Evolutionary conservation across 2,797 vertebrate genomes (phyloP), one percentile per base, ranked within the genome.

Genomic region (Thalassophryne amazonica): DNA sequence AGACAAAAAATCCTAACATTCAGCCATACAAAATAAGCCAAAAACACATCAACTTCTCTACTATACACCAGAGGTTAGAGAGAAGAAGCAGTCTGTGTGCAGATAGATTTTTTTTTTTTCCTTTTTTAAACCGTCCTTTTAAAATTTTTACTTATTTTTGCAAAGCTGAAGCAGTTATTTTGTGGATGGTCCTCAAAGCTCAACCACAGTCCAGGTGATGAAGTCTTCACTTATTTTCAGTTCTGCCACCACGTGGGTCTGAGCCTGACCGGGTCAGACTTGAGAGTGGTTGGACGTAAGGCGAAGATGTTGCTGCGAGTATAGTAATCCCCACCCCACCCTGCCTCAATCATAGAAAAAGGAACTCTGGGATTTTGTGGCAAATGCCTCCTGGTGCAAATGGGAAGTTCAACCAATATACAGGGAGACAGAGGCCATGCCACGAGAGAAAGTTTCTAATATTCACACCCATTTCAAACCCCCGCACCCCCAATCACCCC

Each of bases 141-240:
- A 28, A n/a, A n/a, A n/a, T n/a, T 69, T 63, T 64, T 69, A 67
- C 70, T 81, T 16, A 33, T 84, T 86, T 85, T 88, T 88, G 86
- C 86, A 86, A 88, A 89, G 86, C 87, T 86, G 68, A 88, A 91
- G 87, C 83, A 78, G 74, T 69, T 74, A 69, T 83, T 80, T 73
- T 7, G 56, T 64, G 67, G 59, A 86, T 83, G 86, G 75, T 88
- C 87, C 86, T 86, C 64, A 18, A 67, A 78, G 69, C 60, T 69
- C 57, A 54, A 69, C 63, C 60, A 71, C 66, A 41, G 59, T 70
- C 75, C 76, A 70, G 74, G 67, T 56, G 60, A 64, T 64, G 78
- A 78, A 60, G 62, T 75, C 73, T 72, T 70, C 61, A 41, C 55
- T 62, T 40, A 55, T 43, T 62, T 66, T 78, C 37, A 5, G 51